phyloP scores from a whole-genome alignment of 2,113 vertebrate species.

The Pteruthius melanotis region DNA sequence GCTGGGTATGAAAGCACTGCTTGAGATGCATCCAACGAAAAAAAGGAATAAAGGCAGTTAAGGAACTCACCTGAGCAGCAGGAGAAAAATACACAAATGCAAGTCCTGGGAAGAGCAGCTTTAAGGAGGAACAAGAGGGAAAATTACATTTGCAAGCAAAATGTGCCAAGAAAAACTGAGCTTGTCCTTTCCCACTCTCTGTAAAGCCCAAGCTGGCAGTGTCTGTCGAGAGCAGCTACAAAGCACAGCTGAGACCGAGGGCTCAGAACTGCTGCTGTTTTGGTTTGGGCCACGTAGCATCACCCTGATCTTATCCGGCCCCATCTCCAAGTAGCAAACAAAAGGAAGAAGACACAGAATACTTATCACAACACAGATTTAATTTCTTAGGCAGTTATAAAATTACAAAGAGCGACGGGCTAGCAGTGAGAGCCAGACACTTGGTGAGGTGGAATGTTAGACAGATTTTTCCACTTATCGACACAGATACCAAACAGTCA shows the following conservation, averaged over 20 bases:
- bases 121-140: not conserved
- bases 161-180: not conserved
- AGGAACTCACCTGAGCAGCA: not conserved
- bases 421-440: not conserved
- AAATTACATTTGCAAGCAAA: not conserved
- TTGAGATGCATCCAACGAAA: not conserved
- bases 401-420: constrained; percentile 41
- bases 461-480: not conserved
- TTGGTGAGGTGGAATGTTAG: not conserved
- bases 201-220: not conserved
- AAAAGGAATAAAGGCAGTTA: not conserved
- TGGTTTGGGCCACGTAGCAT: accelerated
- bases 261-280: not conserved
- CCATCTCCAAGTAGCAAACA: not conserved
- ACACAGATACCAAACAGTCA: not conserved
- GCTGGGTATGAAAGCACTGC: not conserved
- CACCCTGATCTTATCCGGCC: not conserved
- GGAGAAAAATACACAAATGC: not conserved
- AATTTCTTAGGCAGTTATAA: constrained; percentile 53
- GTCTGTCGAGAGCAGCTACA: not conserved
- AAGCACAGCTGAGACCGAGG: not conserved
- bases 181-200: not conserved
- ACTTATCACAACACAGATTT: constrained; percentile 45
- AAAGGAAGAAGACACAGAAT: not conserved
- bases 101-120: not conserved